Evolutionary conservation across 2,888 invertebrate species (phyloP).

Genomic region (Pecten maximus): DNA sequence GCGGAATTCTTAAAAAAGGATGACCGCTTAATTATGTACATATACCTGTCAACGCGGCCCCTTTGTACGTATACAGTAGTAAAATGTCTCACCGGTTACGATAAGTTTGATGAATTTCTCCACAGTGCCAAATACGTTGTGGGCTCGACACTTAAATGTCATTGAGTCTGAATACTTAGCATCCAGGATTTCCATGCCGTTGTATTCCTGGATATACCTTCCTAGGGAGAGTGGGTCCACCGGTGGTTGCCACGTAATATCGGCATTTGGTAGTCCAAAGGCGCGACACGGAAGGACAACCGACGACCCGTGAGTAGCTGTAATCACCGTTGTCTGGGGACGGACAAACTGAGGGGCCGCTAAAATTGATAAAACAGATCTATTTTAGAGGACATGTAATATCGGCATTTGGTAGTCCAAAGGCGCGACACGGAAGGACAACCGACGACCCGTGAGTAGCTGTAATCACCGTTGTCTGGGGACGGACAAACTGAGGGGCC

Average conservation of each 20-base stretch:
- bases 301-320: slow-evolving; percentile 39
- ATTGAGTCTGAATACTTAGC: slow-evolving; percentile 43
- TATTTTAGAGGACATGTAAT: too few relatives aligned
- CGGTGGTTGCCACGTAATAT: slow-evolving; percentile 44
- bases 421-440: too few relatives aligned
- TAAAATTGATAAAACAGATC: too few relatives aligned
- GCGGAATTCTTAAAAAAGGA: too few relatives aligned
- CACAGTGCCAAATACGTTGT: slow-evolving; percentile 48
- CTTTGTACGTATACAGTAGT: too few relatives aligned
- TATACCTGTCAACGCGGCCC: too few relatives aligned
- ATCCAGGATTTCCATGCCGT: slow-evolving; percentile 45
- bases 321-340: slow-evolving; percentile 33
- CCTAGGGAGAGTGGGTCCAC: slow-evolving; percentile 45
- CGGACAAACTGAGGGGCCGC: slow-evolving; percentile 43
- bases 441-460: too few relatives aligned
- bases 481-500: too few relatives aligned
- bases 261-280: slow-evolving; percentile 44
- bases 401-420: too few relatives aligned
- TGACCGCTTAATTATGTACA: too few relatives aligned
- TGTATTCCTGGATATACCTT: slow-evolving; percentile 45
- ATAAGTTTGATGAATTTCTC: slow-evolving; percentile 44
- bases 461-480: too few relatives aligned
- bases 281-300: slow-evolving; percentile 46
- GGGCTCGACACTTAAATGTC: slow-evolving; percentile 45
- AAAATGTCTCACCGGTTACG: slow-evolving; percentile 41